Conservation (phyloP, 2,888 invertebrate species). For the Candidula unifasciata region DNA sequence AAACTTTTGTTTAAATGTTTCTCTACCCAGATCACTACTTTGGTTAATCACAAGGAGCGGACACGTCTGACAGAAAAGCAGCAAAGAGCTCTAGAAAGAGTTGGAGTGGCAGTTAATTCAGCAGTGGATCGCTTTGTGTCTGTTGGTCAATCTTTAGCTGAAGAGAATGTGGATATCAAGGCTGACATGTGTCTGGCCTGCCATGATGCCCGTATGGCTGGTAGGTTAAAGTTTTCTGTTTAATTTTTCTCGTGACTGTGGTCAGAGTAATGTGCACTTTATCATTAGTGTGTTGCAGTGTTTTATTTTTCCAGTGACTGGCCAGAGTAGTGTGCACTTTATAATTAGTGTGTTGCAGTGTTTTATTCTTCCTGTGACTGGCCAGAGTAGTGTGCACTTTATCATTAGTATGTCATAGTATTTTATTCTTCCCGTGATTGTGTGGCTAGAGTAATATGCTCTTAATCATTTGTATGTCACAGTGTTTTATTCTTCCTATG, state of each 20-base stretch:
- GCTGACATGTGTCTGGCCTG: constrained; percentile 99
- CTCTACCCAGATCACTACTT: constrained; percentile 87
- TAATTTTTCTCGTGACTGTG: neutral
- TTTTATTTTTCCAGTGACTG: too few relatives aligned
- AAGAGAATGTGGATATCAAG: constrained; percentile 97
- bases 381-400: too few relatives aligned
- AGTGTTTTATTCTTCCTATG: too few relatives aligned
- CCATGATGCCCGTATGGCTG: constrained; percentile 95
- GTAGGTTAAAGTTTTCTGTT: constrained; percentile 80
- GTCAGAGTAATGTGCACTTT: neutral
- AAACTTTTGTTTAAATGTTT: too few relatives aligned
- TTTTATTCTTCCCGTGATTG: too few relatives aligned
- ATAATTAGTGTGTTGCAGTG: too few relatives aligned
- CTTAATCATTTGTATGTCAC: too few relatives aligned
- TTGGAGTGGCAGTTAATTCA: constrained; percentile 96
- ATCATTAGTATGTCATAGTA: too few relatives aligned
- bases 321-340: too few relatives aligned
- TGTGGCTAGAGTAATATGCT: too few relatives aligned
- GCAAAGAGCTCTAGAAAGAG: constrained; percentile 88
- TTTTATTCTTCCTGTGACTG: too few relatives aligned
- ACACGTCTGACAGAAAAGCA: constrained; percentile 82
- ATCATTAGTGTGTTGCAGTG: too few relatives aligned
- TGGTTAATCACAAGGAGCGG: constrained; percentile 87
- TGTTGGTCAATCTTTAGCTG: constrained; percentile 98
- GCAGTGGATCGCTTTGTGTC: constrained; percentile 98